Base-by-base conservation (phyloP, 1,140 invertebrate genomes). In the Leptopilina boulardi region DNA sequence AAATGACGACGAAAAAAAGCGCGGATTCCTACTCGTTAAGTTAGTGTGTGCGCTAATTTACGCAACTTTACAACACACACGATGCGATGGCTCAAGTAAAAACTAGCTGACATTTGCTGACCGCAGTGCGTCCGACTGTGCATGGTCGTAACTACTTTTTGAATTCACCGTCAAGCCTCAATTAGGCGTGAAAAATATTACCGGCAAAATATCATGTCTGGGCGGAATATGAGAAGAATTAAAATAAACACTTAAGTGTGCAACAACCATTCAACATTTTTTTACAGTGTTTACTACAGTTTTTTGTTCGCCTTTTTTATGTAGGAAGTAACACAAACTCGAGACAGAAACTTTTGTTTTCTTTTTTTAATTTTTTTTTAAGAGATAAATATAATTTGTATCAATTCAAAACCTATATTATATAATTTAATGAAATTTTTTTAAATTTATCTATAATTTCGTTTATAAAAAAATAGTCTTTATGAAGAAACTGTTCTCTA, bases 151-250 rank as follows among this genome's bases (percentile, higher is more conserved):
- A 66, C 56, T 66, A 66, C 56, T 66, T 66, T 66, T 66, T 66
- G 56, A 66, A 66, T 26, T 5, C 23, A 66, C 21, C 56, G 10
- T 66, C 56, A 66, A 66, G 11, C 56, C 21, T 66, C 56, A 66
- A 66, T 66, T 30, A 66, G 23, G 56, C 56, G 56, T 66, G 56
- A 66, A 66, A 66, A 66, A 66, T 66, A 66, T 66, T 66, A 4
- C 23, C 23, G 9, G 23, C 56, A 66, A 66, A 66, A 23, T 66
- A 66, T 66, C 56, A 66, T 66, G 56, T 66, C 13, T 66, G 56
- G 56, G 56, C 15, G 56, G 56, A 3, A 6, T 34, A 34, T 66
- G 56, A 30, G 23, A 56, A 56, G 54, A 56, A 56, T 56, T 56
- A 21, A 56, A 56, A 56, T 11, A 3, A 19, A 2, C 56, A 66